Percentiles rank a stretch among this genome's conserved stretches.
Evolutionary conservation across 2,113 vertebrate genomes (phyloP).

Genomic region (Tichodroma muraria): DNA sequence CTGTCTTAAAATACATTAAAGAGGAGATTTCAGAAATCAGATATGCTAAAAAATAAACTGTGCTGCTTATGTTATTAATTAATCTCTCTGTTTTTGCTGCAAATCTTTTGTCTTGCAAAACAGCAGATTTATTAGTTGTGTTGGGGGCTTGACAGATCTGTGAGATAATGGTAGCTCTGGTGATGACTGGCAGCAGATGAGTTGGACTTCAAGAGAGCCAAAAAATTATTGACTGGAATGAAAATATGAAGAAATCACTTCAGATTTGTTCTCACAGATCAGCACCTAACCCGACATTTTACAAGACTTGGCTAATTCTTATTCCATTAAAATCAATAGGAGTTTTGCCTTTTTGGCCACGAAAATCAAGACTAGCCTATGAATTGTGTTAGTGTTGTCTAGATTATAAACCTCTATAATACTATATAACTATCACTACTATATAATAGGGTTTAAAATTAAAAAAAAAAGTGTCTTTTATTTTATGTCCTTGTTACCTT

Average conservation of each 20-base stretch:
- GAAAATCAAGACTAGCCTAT: neutral
- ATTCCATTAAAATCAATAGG: neutral
- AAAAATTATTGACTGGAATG: neutral
- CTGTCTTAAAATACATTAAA: neutral
- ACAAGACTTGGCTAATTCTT: neutral
- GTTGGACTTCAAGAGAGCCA: neutral
- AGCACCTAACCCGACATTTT: neutral
- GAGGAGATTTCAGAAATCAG: neutral
- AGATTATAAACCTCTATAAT: neutral
- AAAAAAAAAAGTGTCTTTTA: neutral
- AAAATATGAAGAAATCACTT: constrained; percentile 13
- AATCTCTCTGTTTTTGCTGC: neutral
- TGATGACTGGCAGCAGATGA: neutral
- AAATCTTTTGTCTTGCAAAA: neutral
- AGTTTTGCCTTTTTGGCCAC: neutral
- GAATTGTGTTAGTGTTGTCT: neutral
- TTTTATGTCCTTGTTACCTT: neutral
- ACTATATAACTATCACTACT: too few species aligned
- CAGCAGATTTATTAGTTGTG: neutral
- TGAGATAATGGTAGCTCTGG: neutral
- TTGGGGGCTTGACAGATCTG: neutral
- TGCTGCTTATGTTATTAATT: neutral
- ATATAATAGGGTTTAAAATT: neutral
- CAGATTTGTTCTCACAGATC: neutral
- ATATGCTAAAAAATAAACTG: neutral